These are phyloP conservation scores for Scaptomyza cyrtandrae DNA, from an alignment of 2,888 invertebrate genomes.

Conservation along the genomic window DNA sequence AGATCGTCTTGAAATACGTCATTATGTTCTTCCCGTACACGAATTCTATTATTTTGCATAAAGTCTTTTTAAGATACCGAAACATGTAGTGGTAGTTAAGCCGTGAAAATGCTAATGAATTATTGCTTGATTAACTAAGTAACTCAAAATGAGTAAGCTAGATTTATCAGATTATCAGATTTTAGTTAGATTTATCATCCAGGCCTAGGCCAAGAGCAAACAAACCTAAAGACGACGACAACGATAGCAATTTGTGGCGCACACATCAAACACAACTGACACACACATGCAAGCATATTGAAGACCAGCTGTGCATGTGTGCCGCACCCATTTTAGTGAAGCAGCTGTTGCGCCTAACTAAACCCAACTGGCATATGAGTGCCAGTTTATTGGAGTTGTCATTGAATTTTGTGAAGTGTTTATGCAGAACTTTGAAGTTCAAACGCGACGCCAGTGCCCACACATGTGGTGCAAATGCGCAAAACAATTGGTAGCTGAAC, in stretches of 20 bases:
- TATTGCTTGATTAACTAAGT: neutral
- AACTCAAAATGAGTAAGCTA: neutral
- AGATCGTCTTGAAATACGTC: no score
- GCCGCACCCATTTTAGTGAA: slow-evolving; percentile 35
- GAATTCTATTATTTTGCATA: neutral
- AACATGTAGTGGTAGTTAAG: neutral
- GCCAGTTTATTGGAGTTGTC: slow-evolving; percentile 58
- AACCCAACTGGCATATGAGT: slow-evolving; percentile 30
- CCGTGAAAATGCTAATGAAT: neutral
- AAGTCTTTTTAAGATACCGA: neutral
- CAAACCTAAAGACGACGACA: slow-evolving; percentile 22
- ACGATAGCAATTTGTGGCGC: slow-evolving; percentile 48
- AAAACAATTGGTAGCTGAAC: slow-evolving; percentile 52
- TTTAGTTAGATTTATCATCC: neutral
- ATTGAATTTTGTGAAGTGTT: slow-evolving; percentile 69
- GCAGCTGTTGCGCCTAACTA: slow-evolving; percentile 50
- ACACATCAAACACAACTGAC: slow-evolving; percentile 62
- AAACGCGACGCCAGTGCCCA: slow-evolving; percentile 20
- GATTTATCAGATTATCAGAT: slow-evolving; percentile 1
- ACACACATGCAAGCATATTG: slow-evolving; percentile 9
- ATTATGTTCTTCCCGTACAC: no score
- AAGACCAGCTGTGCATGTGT: neutral
- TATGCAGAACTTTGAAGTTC: slow-evolving; percentile 68
- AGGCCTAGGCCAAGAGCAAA: neutral
- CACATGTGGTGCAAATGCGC: slow-evolving; percentile 34